A percentile compares a stretch with the other conserved stretches of the same genome.
Evolutionary conservation across 2,797 vertebrate genomes (phyloP).

Genomic region (Halcyon badia): DNA sequence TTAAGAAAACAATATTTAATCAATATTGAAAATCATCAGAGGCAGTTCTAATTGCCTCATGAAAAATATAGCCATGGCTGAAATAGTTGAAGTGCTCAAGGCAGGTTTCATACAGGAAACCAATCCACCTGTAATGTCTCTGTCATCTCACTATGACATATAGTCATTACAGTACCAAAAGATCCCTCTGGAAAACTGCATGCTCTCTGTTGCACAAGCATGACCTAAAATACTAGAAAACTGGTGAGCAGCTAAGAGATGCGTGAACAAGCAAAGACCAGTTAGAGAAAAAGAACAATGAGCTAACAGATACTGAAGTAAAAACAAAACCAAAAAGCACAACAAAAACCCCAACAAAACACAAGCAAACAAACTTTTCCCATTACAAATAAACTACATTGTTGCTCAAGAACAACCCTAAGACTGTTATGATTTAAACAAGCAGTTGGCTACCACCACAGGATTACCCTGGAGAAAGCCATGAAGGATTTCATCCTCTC

Average conservation of each 20-base stretch:
- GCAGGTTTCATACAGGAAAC: background rate
- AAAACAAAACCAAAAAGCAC: background rate
- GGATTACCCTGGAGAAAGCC: background rate
- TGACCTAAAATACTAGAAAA: background rate
- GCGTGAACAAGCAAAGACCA: background rate
- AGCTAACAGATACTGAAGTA: background rate
- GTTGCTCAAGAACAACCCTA: background rate
- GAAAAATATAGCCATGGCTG: background rate
- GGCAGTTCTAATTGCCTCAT: background rate
- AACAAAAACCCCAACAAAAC: background rate
- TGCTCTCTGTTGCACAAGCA: rapidly evolving
- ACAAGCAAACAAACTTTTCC: background rate
- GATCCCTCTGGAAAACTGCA: background rate
- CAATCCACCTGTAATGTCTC: background rate
- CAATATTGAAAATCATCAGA: background rate
- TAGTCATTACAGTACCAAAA: background rate
- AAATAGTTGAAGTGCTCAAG: background rate
- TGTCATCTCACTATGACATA: background rate
- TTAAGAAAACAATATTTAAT: background rate
- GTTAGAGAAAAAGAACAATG: background rate
- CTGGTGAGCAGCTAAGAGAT: background rate
- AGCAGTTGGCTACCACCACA: background rate
- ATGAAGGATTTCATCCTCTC: background rate
- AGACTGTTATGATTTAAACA: background rate
- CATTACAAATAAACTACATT: background rate